Percentiles rank a stretch among this genome's conserved stretches.
Conservation (phyloP, 2,888 invertebrate species). For the Malacosoma neustria region DNA sequence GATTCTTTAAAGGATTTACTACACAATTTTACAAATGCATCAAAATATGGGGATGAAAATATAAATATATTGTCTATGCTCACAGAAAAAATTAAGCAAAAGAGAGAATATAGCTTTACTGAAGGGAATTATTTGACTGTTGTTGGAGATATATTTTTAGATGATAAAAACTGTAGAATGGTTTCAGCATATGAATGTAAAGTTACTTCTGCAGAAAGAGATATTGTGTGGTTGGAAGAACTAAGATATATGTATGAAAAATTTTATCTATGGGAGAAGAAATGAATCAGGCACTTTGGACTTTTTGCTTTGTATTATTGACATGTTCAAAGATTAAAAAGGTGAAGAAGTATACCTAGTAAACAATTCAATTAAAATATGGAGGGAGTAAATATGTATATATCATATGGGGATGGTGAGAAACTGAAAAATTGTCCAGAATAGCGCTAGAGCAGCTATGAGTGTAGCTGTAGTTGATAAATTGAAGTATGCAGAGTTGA, state of each 20-base stretch:
- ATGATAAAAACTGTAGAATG: constrained; percentile 41
- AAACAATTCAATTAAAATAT: too few species aligned
- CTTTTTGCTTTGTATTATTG: too few species aligned
- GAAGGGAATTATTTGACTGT: constrained; percentile 43
- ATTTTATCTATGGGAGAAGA: constrained; percentile 38
- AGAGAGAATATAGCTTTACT: constrained; percentile 27
- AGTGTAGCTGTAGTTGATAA: too few species aligned
- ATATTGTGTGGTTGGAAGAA: constrained; percentile 60
- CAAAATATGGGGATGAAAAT: constrained; percentile 37
- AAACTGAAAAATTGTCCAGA: too few species aligned
- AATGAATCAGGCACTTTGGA: too few species aligned
- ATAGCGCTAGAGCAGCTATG: too few species aligned
- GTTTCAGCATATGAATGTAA: constrained; percentile 47
- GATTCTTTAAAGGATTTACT: constrained; percentile 32
- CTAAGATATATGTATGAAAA: constrained; percentile 55
- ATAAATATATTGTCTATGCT: constrained; percentile 40
- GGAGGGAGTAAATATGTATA: too few species aligned
- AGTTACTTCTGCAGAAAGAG: constrained; percentile 37
- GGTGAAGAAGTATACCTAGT: too few species aligned
- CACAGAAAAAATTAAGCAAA: constrained; percentile 33
- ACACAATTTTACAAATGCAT: constrained; percentile 28
- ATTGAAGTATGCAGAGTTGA: too few species aligned
- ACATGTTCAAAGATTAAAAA: too few species aligned
- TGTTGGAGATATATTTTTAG: constrained; percentile 56
- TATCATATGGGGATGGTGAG: too few species aligned